Evolutionary conservation across 2,797 vertebrate genomes (phyloP).

Genomic region (Malurus leucopterus): DNA sequence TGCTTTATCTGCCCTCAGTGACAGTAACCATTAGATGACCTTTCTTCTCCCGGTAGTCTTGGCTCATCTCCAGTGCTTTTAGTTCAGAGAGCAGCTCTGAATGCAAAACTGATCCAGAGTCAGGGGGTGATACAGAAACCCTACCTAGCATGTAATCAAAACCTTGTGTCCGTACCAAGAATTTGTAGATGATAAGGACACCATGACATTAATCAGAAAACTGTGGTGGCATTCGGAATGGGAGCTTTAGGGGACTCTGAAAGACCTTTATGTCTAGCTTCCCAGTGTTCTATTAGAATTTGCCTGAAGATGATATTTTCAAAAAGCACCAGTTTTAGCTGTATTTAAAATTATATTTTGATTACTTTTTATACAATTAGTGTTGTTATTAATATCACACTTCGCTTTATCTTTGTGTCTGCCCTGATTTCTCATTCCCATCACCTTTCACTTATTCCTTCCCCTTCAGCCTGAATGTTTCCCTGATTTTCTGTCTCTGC

Average conservation of each 20-base stretch:
- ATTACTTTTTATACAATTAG: not conserved
- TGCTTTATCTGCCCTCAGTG: not conserved
- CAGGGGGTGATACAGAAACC: too few species aligned
- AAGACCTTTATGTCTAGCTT: not conserved
- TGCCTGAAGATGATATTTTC: not conserved
- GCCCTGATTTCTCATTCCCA: rapidly evolving
- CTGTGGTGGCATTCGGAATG: not conserved
- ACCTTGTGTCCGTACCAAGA: not conserved
- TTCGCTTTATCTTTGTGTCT: not conserved
- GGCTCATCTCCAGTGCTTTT: not conserved
- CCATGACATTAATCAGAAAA: not conserved
- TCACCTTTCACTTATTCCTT: not conserved
- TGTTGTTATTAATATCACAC: not conserved
- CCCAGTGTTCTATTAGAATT: not conserved
- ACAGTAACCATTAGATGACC: not conserved
- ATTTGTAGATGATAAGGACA: not conserved
- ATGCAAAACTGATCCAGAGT: not conserved
- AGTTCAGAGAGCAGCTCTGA: not conserved
- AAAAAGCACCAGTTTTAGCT: not conserved
- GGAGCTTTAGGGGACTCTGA: not conserved
- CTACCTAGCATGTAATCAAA: not conserved
- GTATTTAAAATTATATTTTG: not conserved
- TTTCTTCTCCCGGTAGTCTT: not conserved
- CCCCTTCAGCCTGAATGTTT: not conserved
- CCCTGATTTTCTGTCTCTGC: not conserved